phyloP scores from a whole-genome alignment of 2,797 vertebrate genomes.

The Poecile montanus region DNA sequence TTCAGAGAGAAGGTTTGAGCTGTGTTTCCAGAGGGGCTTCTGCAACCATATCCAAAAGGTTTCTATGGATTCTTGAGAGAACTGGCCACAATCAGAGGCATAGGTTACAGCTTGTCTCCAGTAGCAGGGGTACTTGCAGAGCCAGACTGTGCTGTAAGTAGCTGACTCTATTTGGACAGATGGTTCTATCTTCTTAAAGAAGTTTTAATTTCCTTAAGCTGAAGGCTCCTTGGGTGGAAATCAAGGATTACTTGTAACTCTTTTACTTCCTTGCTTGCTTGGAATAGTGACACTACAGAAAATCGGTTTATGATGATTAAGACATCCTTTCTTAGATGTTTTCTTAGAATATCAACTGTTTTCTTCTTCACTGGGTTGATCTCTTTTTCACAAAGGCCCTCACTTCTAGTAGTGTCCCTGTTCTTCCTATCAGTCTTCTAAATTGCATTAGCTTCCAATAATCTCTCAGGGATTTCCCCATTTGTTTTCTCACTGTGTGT shows the following conservation, averaged over 20 bases:
- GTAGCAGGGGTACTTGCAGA: background rate
- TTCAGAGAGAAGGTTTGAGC: background rate
- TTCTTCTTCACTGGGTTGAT: background rate
- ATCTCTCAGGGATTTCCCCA: background rate
- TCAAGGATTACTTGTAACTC: conserved; percentile 51
- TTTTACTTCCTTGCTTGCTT: conserved; percentile 28
- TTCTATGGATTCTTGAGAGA: background rate
- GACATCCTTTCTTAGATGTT: background rate
- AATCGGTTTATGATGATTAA: conserved; percentile 14
- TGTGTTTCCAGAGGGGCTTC: background rate
- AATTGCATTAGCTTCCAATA: background rate
- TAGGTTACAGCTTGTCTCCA: background rate
- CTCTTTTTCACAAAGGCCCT: background rate
- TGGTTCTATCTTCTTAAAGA: conserved; percentile 50
- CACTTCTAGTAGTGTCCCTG: background rate
- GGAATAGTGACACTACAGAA: conserved; percentile 32
- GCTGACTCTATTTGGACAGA: conserved; percentile 39
- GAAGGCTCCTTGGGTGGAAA: conserved; percentile 41
- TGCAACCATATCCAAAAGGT: background rate
- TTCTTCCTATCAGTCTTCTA: background rate
- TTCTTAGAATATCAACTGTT: background rate
- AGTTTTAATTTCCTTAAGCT: conserved; percentile 52
- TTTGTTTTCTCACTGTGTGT: background rate
- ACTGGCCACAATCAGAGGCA: background rate
- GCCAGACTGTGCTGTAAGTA: background rate